Conservation (phyloP, 2,113 vertebrate genomes). For the Trematocara stigmaticum region DNA sequence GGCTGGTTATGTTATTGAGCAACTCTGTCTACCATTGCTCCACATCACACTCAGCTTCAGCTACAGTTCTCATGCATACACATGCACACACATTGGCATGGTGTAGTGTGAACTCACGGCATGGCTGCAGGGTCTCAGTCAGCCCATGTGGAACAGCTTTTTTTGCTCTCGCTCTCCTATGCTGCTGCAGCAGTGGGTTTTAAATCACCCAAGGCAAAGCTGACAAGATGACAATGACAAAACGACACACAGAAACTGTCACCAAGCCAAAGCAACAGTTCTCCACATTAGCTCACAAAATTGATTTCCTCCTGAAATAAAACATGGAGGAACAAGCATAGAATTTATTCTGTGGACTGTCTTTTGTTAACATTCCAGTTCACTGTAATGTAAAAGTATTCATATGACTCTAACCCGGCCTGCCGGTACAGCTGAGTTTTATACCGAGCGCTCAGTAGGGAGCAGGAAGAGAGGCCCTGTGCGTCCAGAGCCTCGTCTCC, state of each 20-base stretch:
- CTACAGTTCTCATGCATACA: slow-evolving; percentile 6
- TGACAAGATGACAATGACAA: slow-evolving; percentile 14
- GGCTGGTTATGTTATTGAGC: slow-evolving; percentile 30
- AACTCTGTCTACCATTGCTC: slow-evolving; percentile 31
- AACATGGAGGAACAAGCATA: background rate
- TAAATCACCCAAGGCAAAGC: slow-evolving; percentile 16
- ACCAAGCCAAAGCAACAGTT: background rate
- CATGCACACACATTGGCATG: slow-evolving; percentile 1
- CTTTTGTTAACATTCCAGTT: slow-evolving; percentile 61
- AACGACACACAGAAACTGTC: background rate
- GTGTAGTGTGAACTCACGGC: slow-evolving; percentile 45
- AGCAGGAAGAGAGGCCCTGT: slow-evolving; percentile 68
- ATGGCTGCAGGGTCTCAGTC: slow-evolving; percentile 6
- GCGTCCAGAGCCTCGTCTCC: slow-evolving; percentile 53
- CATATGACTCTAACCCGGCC: slow-evolving; percentile 39
- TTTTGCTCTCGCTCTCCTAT: slow-evolving; percentile 9
- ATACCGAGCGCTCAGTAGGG: slow-evolving; percentile 50
- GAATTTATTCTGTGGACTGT: background rate
- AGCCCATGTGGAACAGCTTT: slow-evolving; percentile 17
- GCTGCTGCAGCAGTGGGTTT: background rate
- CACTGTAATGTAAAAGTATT: slow-evolving; percentile 56
- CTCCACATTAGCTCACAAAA: background rate
- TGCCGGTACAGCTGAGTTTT: slow-evolving; percentile 53
- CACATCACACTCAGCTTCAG: background rate
- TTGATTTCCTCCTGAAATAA: background rate